A percentile compares a stretch with the other conserved stretches of the same genome.
Evolutionary conservation across 2,797 vertebrate genomes (phyloP).

Genomic region (Nothura maculosa): DNA sequence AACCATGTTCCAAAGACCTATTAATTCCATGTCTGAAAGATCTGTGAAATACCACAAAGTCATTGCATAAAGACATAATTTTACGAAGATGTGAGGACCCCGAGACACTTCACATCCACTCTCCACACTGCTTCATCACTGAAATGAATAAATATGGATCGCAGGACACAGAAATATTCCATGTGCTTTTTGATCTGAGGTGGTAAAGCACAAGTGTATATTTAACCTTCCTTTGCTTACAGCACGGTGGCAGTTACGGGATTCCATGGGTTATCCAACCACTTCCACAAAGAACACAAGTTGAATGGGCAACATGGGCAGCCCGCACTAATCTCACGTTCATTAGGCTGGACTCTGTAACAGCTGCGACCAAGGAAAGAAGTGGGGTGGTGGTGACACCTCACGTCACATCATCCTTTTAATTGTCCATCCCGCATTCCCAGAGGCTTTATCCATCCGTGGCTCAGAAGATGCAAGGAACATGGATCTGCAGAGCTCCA

Average conservation of each 20-base stretch:
- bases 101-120: not conserved
- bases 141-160: not conserved
- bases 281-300: not conserved
- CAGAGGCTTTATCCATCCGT: not conserved
- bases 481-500: not conserved
- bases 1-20: not conserved
- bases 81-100: not conserved
- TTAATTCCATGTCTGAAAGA: not conserved
- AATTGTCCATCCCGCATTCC: not conserved
- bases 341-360: not conserved
- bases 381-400: not conserved
- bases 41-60: not conserved
- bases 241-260: not conserved
- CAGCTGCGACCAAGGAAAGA: not conserved
- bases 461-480: not conserved
- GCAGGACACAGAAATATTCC: not conserved
- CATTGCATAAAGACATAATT: not conserved
- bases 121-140: not conserved
- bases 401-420: not conserved
- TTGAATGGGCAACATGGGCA: not conserved
- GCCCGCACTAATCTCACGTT: not conserved
- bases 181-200: not conserved
- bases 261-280: not conserved
- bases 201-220: not conserved
- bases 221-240: not conserved